Evolutionary conservation across 2,797 vertebrate genomes (phyloP), one percentile per base, ranked within the genome.

Genomic region (Hylomyscus alleni): DNA sequence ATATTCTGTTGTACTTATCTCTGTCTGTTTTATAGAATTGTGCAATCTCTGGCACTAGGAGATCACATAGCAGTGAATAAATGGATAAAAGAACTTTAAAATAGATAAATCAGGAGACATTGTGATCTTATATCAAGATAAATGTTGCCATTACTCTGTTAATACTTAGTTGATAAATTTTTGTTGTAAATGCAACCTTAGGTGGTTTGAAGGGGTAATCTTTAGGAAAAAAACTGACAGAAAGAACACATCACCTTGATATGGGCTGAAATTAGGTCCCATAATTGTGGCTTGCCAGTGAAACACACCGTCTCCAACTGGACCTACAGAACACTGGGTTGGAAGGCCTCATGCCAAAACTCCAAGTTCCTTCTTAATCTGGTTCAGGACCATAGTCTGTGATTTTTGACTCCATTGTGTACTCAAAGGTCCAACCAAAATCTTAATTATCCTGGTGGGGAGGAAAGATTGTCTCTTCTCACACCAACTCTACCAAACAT

Each of bases 151-250:
- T 99, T 99, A 98, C 99, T 99, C 99, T 99, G 99, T 99, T 99
- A 96, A 99, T 99, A 98, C 99, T 99, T 98, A 98, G 98, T 98
- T 99, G 99, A 98, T 99, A 99, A 98, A 99, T 99, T 99, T 99
- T 98, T 96, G 99, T 99, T 73, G 99, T 99, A 98, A 99, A 99
- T 89, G 98, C 98, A 98, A 99, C 99, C 99, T 99, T 99, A 91
- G 99, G 99, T 95, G 99, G 99, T 98, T 99, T 99, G 98, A 99
- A 99, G 90, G 99, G 99, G 98, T 99, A 99, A 98, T 99, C 99
- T 99, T 99, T 99, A 76, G 12, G 40, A 44, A 76, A 75, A 75
- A 40, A 75, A 47, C 14, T 76, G 22, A 26, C 12, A 47, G 73
- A 76, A 76, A 76, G 37, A 76, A 76, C 7, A 44, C 5, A 76